Conservation (phyloP, 2,888 invertebrate species). For the Barypeithes pellucidus region DNA sequence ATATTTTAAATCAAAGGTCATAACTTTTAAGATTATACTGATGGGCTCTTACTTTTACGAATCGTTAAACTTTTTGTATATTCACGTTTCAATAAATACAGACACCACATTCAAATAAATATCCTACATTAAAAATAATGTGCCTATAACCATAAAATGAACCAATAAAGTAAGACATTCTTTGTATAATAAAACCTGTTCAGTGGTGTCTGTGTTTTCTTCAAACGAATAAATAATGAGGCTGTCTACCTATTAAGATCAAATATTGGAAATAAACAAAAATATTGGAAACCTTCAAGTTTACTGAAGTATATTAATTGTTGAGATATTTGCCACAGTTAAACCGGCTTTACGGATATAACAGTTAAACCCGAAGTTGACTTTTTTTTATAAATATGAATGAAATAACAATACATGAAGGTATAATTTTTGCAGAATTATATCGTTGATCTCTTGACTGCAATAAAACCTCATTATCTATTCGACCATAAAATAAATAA, state of each 20-base stretch:
- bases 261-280: not conserved
- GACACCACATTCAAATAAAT: conserved; percentile 49
- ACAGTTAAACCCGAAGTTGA: too few species aligned
- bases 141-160: conserved; percentile 7
- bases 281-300: not conserved
- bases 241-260: too few species aligned
- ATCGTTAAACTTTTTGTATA: conserved; percentile 30
- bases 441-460: too few species aligned
- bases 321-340: too few species aligned
- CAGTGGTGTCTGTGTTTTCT: not conserved
- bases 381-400: too few species aligned
- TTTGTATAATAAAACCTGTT: conserved; percentile 5
- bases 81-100: conserved; percentile 45
- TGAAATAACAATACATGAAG: too few species aligned
- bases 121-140: conserved; percentile 30
- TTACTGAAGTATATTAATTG: not conserved
- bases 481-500: too few species aligned
- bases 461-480: too few species aligned
- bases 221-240: not conserved
- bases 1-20: not conserved
- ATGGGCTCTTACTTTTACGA: conserved; percentile 32
- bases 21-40: not conserved
- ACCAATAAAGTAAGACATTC: conserved; percentile 6
- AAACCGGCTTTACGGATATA: too few species aligned
- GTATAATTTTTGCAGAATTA: too few species aligned